Percentiles rank a stretch among this genome's conserved stretches.
Conservation (phyloP, 2,113 vertebrate species). For the Cyphotilapia sp. region DNA sequence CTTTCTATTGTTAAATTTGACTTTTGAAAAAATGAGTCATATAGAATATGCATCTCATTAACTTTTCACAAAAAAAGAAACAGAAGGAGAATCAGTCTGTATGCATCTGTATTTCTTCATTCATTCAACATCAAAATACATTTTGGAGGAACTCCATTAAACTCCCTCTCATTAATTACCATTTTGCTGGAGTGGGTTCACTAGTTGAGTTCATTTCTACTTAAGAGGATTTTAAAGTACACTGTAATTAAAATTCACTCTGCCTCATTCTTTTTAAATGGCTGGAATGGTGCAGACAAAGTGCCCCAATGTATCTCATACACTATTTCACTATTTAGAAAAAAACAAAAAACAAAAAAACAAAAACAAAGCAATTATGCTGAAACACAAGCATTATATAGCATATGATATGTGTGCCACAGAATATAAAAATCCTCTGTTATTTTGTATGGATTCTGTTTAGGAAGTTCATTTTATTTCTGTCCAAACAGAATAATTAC, state of each 20-base stretch:
- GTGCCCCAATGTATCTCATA: not conserved
- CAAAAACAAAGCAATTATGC: not conserved
- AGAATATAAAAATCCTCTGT: not conserved
- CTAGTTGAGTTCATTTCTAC: constrained; percentile 46
- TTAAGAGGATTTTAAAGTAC: constrained; percentile 58
- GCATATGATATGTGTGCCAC: not conserved
- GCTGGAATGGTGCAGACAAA: constrained; percentile 26
- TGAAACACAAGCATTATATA: not conserved
- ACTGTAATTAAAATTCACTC: constrained; percentile 61
- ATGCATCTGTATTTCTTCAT: not conserved
- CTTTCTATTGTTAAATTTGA: not conserved
- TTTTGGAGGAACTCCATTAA: constrained; percentile 33
- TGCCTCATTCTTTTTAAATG: constrained; percentile 30
- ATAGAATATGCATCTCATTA: not conserved
- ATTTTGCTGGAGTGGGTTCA: constrained; percentile 50
- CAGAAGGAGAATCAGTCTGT: not conserved
- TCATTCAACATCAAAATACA: constrained; percentile 3
- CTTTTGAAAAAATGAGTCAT: not conserved
- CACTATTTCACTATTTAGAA: not conserved
- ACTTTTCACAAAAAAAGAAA: not conserved
- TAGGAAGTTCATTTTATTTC: not conserved
- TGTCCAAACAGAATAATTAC: not conserved
- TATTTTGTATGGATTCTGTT: not conserved
- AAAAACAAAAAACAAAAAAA: not conserved
- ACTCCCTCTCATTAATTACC: constrained; percentile 46